Evolutionary conservation across 2,113 vertebrate species (phyloP), one percentile per base, ranked within the genome.

Genomic region (Acinonyx jubatus): DNA sequence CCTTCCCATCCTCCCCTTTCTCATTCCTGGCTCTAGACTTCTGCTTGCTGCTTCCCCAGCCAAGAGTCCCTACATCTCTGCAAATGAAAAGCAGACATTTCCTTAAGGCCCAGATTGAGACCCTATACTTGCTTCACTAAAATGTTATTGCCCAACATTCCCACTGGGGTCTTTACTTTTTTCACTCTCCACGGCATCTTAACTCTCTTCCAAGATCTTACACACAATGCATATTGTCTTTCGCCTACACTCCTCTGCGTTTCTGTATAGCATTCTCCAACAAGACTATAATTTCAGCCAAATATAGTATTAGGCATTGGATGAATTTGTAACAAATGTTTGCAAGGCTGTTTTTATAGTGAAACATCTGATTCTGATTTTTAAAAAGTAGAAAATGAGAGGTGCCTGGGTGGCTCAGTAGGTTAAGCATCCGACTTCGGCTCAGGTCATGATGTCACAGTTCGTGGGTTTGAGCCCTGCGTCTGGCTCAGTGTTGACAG

Each of bases 251-350:
- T 50, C 69, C 38, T 68, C 38, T 7, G n/a, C 1, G 1, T 38
- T 69, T 25, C n/a, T 48, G 25, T 52, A 36, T 0, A 27, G 55
- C 76, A 5, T 21, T 92, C 65, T 80, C 13, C 52, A 74, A 63
- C 15, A 0, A 38, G 38, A 74, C 36, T 45, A 76, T 2, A 85
- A 19, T 79, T 63, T 94, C 76, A 91, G 61, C 61, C 23, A 94
- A 79, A 92, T 14, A 85, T 1, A 65, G 36, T 65, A 78, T 31
- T 13, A 76, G 38, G n/a, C n/a, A 94, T 50, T 52, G n/a, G 57
- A 95, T n/a, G 57, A 85, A 96, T 50, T 74, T 88, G 27, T 36
- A 95, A 94, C 41, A 89, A 78, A 93, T 57, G 50, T 50, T 55
- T 89, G 16, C 27, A 50, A 94, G 74, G 50, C 83, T 91, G 36